A percentile compares a stretch with the other conserved stretches of the same genome.
Evolutionary conservation across 2,113 vertebrate genomes (phyloP).

Genomic region (Vicugna pacos): DNA sequence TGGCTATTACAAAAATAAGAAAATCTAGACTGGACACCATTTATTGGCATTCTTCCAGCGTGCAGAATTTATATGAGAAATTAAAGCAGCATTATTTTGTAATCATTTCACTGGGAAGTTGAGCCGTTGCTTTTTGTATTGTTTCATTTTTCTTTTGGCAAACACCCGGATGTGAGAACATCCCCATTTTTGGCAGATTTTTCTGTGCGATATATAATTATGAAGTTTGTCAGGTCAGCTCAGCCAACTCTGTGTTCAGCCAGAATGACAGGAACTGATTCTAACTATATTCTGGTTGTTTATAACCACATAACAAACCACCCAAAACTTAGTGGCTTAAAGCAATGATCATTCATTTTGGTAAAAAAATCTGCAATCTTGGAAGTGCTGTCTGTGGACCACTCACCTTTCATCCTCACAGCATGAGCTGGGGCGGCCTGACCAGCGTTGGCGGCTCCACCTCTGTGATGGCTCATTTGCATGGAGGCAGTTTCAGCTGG

Average conservation of each 20-base stretch:
- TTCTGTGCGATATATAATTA: neutral
- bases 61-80: neutral
- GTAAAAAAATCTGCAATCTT: neutral
- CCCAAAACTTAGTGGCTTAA: neutral
- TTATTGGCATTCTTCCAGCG: neutral
- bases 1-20: neutral
- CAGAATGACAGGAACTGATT: neutral
- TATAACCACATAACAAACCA: neutral
- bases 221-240: neutral
- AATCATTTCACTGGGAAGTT: neutral
- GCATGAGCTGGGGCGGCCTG: neutral
- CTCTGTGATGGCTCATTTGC: neutral
- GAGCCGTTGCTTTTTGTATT: neutral
- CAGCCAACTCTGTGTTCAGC: neutral
- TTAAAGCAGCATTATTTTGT: neutral
- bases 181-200: neutral
- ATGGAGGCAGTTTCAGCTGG: neutral
- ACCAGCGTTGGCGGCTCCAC: rapidly evolving
- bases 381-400: no score
- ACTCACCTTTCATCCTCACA: neutral
- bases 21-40: neutral
- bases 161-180: neutral
- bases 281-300: neutral
- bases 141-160: neutral
- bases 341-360: neutral